Percentiles rank a stretch among this genome's conserved stretches.
These are phyloP conservation scores for Andrena bucephala DNA, from an alignment of 2,888 invertebrate genomes.

Conservation along the genomic window DNA sequence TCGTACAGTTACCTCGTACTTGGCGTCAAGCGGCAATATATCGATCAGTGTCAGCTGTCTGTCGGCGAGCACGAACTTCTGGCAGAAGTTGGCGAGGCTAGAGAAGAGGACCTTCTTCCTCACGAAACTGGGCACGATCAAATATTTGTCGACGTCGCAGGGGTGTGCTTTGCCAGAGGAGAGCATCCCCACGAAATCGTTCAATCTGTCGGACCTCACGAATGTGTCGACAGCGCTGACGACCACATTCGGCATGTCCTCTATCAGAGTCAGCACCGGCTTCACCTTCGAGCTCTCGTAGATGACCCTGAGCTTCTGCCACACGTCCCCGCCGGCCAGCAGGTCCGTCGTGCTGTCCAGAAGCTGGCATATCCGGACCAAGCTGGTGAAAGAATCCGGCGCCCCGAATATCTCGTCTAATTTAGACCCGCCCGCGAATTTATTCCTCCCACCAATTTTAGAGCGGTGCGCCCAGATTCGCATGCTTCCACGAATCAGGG, in stretches of 20 bases:
- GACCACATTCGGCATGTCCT: slow-evolving; percentile 78
- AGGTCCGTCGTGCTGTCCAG: slow-evolving; percentile 69
- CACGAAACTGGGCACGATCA: slow-evolving; percentile 77
- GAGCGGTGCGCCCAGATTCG: slow-evolving; percentile 72
- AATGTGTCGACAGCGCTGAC: slow-evolving; percentile 78
- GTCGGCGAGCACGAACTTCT: slow-evolving; percentile 68
- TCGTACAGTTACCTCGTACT: slow-evolving; percentile 61
- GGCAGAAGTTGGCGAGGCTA: slow-evolving; percentile 78
- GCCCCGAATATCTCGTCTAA: neutral
- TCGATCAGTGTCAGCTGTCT: slow-evolving; percentile 58
- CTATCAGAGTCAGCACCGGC: slow-evolving; percentile 74
- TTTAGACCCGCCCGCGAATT: neutral
- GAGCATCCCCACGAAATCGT: slow-evolving; percentile 74
- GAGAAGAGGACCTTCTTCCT: slow-evolving; percentile 75
- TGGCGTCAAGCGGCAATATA: slow-evolving; percentile 69
- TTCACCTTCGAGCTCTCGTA: slow-evolving; percentile 76
- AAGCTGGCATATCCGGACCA: slow-evolving; percentile 60
- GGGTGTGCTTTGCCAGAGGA: slow-evolving; percentile 70
- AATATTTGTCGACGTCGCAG: slow-evolving; percentile 79
- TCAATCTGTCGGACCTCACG: slow-evolving; percentile 76
- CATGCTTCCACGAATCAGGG: slow-evolving; percentile 66
- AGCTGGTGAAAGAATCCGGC: slow-evolving; percentile 13
- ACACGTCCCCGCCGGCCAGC: slow-evolving; percentile 77
- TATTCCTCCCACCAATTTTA: neutral
- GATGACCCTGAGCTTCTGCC: slow-evolving; percentile 76